Percentiles rank a stretch among this genome's conserved stretches.
These are phyloP conservation scores for Ptychoptera albimana DNA, from an alignment of 2,888 invertebrate genomes.

Conservation along the genomic window DNA sequence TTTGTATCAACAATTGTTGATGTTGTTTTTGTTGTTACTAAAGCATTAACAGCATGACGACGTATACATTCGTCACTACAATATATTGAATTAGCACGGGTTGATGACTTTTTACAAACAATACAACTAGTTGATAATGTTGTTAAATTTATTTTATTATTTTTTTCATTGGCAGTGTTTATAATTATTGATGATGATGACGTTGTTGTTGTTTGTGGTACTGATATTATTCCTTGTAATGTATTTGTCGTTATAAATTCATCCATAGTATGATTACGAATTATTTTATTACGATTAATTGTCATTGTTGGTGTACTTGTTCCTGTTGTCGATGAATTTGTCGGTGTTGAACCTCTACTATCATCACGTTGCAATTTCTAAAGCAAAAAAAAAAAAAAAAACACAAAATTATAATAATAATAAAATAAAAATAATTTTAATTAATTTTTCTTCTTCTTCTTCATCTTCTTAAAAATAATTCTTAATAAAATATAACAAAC, in stretches of 20 bases:
- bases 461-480: too few relatives aligned
- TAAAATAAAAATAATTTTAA: too few relatives aligned
- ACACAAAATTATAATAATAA: too few relatives aligned
- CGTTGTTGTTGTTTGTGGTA: background rate
- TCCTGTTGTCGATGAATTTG: too few relatives aligned
- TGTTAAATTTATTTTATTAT: background rate
- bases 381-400: background rate
- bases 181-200: background rate
- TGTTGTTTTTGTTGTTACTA: slow-evolving; percentile 22
- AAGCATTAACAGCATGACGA: slow-evolving; percentile 62
- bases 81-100: slow-evolving; percentile 65
- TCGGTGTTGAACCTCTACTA: slow-evolving; percentile 1
- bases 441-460: too few relatives aligned
- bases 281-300: too few relatives aligned
- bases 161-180: background rate
- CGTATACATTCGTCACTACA: slow-evolving; percentile 80
- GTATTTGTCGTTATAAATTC: background rate
- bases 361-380: background rate
- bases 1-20: slow-evolving; percentile 2
- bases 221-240: background rate
- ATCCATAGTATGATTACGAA: background rate
- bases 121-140: slow-evolving; percentile 37
- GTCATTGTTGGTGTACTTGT: too few relatives aligned
- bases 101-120: slow-evolving; percentile 57
- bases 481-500: background rate